Evolutionary conservation across 2,113 vertebrate genomes (phyloP), one percentile per base, ranked within the genome.

Genomic region (Eublepharis macularius): DNA sequence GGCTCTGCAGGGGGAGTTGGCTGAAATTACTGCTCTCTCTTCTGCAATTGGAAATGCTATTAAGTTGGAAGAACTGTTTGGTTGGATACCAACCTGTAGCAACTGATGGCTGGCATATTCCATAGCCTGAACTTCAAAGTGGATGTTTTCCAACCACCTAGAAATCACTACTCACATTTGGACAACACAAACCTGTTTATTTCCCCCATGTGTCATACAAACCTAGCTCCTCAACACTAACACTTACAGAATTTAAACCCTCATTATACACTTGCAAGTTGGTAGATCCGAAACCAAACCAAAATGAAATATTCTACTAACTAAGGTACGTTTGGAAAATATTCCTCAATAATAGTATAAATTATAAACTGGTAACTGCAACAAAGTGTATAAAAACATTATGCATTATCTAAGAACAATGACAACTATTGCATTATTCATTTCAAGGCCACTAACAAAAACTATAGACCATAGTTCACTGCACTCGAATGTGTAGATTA

Each of bases 401-500:
- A 68, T 79, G 16, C 84, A 26, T 72, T 90, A 45, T 91, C 88
- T 81, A 87, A 90, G 87, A 79, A 10, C 60, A 66, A 76, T 43
- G 78, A 73, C 65, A 2, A 63, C 24, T 63, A 0, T 77, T 4
- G 69, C 11, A 36, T 74, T 84, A n/a, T 41, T 77, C 86, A 75
- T 83, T 90, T 73, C 83, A 82, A 88, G 69, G 60, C 66, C 43
- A n/a, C 74, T 68, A 51, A 34, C 36, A 39, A 81, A 70, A 60
- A 13, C 41, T 45, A 29, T 21, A 51, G 45, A n/a, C n/a, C 19
- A 80, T 45, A 66, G 43, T 19, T 66, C 43, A 81, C 65, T 81
- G 19, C 26, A 21, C 43, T 43, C 47, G 19, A 14, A n/a, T 36
- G 24, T 32, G 11, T 47, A 17, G 73, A 51, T 19, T 51, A 21